These are phyloP conservation scores for Tipula vernalis DNA, from an alignment of 2,888 invertebrate genomes.

Conservation along the genomic window DNA sequence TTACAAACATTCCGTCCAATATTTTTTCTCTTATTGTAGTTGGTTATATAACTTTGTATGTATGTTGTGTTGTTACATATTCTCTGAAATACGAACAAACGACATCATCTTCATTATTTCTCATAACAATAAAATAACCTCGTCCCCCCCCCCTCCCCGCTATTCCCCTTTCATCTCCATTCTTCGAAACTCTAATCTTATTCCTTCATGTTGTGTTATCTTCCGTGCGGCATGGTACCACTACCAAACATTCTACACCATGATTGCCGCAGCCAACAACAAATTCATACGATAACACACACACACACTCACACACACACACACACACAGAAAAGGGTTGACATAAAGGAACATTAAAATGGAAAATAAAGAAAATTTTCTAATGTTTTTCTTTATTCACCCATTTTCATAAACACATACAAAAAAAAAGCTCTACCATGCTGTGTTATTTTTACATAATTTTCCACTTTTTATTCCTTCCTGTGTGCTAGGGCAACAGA, in stretches of 20 bases:
- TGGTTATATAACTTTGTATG: not conserved
- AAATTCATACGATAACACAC: not conserved
- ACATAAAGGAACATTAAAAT: not conserved
- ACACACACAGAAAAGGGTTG: not conserved
- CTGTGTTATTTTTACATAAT: not conserved
- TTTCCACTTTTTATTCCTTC: slow-evolving; percentile 4
- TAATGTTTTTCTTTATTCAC: not conserved
- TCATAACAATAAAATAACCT: not conserved
- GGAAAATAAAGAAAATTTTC: not conserved
- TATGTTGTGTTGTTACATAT: not conserved
- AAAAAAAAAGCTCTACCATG: not conserved
- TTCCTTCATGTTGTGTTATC: not conserved
- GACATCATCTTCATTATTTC: not conserved
- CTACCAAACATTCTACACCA: not conserved
- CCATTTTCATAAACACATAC: not conserved
- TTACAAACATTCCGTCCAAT: not conserved
- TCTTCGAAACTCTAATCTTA: not conserved
- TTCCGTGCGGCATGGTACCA: not conserved
- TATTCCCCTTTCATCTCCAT: not conserved
- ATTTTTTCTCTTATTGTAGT: not conserved
- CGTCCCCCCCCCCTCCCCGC: not conserved
- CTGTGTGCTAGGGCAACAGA: not conserved
- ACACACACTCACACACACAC: too few species aligned
- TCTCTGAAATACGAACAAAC: not conserved
- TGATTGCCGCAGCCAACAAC: not conserved